A percentile compares a stretch with the other conserved stretches of the same genome.
Conservation (phyloP, 2,888 invertebrate species). For the Cantharis flavilabris region DNA sequence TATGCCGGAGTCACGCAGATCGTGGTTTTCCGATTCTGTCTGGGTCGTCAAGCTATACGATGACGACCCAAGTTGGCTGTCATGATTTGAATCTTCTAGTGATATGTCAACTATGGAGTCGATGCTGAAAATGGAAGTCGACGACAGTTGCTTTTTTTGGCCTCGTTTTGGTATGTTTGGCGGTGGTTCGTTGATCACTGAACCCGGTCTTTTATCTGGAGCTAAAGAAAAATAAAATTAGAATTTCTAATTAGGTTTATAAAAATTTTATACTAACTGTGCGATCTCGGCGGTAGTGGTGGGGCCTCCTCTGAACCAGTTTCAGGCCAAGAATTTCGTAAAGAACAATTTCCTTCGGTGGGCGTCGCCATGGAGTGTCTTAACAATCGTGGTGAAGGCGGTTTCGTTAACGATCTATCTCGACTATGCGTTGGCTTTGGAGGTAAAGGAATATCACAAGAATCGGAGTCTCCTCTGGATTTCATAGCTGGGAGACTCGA, state of each 20-base stretch:
- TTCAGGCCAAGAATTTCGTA: constrained; percentile 65
- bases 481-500: constrained; percentile 56
- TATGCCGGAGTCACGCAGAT: constrained; percentile 62
- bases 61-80: constrained; percentile 47
- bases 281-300: constrained; percentile 80
- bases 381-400: constrained; percentile 60
- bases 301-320: constrained; percentile 66
- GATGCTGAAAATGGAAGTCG: constrained; percentile 56
- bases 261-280: constrained; percentile 57
- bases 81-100: constrained; percentile 52
- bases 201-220: constrained; percentile 61
- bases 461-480: constrained; percentile 51
- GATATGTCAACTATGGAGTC: constrained; percentile 57
- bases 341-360: constrained; percentile 56
- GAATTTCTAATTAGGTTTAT: no score
- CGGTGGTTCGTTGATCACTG: constrained; percentile 51
- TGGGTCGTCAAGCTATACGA: constrained; percentile 38
- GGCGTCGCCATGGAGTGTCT: constrained; percentile 60
- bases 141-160: constrained; percentile 51
- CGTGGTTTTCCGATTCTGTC: constrained; percentile 48
- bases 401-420: constrained; percentile 59
- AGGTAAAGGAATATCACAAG: constrained; percentile 55
- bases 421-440: constrained; percentile 58
- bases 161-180: constrained; percentile 55
- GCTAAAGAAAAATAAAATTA: constrained; percentile 47